Evolutionary conservation across 2,888 invertebrate species (phyloP).

Genomic region (Acleris literana): DNA sequence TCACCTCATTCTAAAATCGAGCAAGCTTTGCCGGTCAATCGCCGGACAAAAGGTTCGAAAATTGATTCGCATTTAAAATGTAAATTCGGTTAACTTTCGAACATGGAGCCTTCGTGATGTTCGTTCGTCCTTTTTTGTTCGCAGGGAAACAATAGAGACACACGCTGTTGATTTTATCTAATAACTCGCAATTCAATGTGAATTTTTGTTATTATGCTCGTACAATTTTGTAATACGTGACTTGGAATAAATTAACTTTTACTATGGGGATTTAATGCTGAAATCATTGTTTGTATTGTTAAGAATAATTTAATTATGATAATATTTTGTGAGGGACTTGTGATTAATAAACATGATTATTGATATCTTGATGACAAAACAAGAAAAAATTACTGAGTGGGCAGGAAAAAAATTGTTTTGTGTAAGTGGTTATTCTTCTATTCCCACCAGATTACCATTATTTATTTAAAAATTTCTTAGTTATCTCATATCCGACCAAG

Average conservation of each 20-base stretch:
- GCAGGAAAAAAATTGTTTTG: no score
- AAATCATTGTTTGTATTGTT: conserved; percentile 26
- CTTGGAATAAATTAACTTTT: conserved; percentile 34
- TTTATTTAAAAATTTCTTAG: no score
- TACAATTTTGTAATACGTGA: conserved; percentile 36
- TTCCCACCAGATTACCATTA: no score
- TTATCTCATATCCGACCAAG: no score
- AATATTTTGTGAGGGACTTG: background rate
- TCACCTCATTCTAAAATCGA: conserved; percentile 14
- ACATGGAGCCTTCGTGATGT: conserved; percentile 40
- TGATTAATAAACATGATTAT: no score
- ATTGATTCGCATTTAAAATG: conserved; percentile 70
- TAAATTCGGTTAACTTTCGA: conserved; percentile 59
- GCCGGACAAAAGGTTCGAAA: conserved; percentile 42
- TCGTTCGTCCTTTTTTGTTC: conserved; percentile 39
- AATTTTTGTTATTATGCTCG: conserved; percentile 32
- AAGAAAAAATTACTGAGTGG: no score
- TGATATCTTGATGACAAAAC: no score
- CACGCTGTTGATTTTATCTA: conserved; percentile 47
- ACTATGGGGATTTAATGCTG: conserved; percentile 16
- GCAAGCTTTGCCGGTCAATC: conserved; percentile 25
- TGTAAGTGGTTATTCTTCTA: no score
- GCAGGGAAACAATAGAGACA: conserved; percentile 44
- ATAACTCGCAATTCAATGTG: conserved; percentile 34
- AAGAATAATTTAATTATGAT: conserved; percentile 22